Conservation (phyloP, 1,140 invertebrate genomes). For the Pseudoatta argentina region DNA sequence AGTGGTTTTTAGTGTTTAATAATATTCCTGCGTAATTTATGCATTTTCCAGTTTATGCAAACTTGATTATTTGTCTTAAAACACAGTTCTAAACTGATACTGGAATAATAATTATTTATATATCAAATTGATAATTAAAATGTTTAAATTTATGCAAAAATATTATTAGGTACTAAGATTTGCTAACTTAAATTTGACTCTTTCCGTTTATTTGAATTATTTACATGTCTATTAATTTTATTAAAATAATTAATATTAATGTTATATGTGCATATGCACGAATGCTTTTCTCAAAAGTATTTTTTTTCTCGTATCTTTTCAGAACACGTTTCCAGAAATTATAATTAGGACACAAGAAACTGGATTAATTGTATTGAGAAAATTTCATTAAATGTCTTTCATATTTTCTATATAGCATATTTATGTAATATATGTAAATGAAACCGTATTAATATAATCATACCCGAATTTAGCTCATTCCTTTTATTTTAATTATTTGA, state of each 20-base stretch:
- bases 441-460: background rate
- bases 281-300: background rate
- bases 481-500: constrained; percentile 4
- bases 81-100: too few relatives aligned
- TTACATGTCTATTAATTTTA: background rate
- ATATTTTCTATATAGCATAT: background rate
- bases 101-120: too few relatives aligned
- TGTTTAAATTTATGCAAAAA: too few relatives aligned
- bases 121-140: too few relatives aligned
- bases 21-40: too few relatives aligned
- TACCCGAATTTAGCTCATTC: background rate
- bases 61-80: too few relatives aligned
- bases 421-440: background rate
- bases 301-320: background rate
- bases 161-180: too few relatives aligned
- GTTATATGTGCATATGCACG: background rate
- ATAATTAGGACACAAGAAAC: background rate
- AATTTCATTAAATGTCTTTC: background rate
- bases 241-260: constrained; percentile 26
- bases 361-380: constrained; percentile 2
- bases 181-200: too few relatives aligned
- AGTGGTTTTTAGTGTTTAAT: too few relatives aligned
- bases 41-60: too few relatives aligned
- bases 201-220: too few relatives aligned
- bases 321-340: background rate